Evolutionary conservation across 2,113 vertebrate species (phyloP), one percentile per base, ranked within the genome.

Genomic region (Scatophagus argus): DNA sequence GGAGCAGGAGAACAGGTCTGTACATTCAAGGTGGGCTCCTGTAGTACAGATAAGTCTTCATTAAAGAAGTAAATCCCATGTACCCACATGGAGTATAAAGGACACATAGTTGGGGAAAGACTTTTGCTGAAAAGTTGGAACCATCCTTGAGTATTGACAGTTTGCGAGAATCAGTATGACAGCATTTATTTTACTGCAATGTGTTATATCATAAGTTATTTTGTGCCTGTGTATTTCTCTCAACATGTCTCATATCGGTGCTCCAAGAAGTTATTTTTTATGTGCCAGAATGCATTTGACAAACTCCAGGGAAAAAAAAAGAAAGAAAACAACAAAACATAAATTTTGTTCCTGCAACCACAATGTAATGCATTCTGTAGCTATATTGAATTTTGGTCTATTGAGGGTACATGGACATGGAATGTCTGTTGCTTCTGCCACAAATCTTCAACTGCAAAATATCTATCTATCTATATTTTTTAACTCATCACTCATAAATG

Each of bases 1-100:
- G 56, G 81, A 83, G 80, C 78, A 44, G 68, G 63, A 44, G 71
- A 43, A 31, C 74, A 75, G 64, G 65, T 70, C 68, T 62, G 58
- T 68, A 75, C 70, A 46, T 69, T 69, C 78, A 61, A 86, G 81
- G 75, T 86, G 72, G 71, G 66, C 78, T 69, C 72, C 64, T 32
- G 74, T 66, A 2, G 19, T 51, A 52, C 3, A 66, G 69, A 80
- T 76, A 69, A 41, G 56, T 87, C 84, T 82, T 61, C 46, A 75
- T 80, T 83, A 64, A 41, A 73, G 12, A 44, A 59, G 8, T 14
- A 70, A 63, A 61, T 78, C 60, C 41, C 58, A 46, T 44, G 27
- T 34, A 81, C 31, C 31, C 61, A 66, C n/a, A 13, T 11, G 6
- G 19, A 36, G 36, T 25, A 38, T 16, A 63, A 32, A 82, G 59